These are phyloP conservation scores for Macropodus opercularis DNA, from an alignment of 2,797 vertebrate genomes.

Conservation along the genomic window DNA sequence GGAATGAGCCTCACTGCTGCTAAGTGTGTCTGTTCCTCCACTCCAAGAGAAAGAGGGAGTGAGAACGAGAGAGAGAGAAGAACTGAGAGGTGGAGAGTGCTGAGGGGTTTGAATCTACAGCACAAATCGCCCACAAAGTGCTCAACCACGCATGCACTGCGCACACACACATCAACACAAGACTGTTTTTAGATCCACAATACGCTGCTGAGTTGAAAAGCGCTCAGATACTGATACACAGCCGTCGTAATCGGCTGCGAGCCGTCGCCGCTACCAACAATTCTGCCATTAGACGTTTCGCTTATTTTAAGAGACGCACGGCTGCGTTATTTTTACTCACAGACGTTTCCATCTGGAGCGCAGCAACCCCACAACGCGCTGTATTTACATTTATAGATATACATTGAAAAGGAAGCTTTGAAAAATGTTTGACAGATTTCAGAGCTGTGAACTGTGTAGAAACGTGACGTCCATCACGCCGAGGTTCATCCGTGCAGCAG, in stretches of 20 bases:
- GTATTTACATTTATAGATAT: slow-evolving; percentile 6
- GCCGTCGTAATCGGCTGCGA: slow-evolving; percentile 18
- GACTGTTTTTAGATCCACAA: slow-evolving; percentile 70
- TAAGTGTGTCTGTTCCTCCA: slow-evolving; percentile 62
- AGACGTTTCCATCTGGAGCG: slow-evolving; percentile 34
- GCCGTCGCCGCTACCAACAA: not conserved
- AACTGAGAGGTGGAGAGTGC: slow-evolving; percentile 66
- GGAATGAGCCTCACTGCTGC: slow-evolving; percentile 50
- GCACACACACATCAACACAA: slow-evolving; percentile 63
- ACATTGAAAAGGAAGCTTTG: not conserved
- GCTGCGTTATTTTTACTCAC: slow-evolving; percentile 41
- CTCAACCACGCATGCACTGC: slow-evolving; percentile 73
- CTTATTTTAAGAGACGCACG: slow-evolving; percentile 25
- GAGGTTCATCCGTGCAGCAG: too few species aligned
- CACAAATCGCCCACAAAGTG: slow-evolving; percentile 80
- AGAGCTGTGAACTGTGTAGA: slow-evolving; percentile 7
- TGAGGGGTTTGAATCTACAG: slow-evolving; percentile 75
- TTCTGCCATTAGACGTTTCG: slow-evolving; percentile 16
- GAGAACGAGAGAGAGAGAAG: slow-evolving; percentile 40
- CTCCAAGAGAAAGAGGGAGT: slow-evolving; percentile 49
- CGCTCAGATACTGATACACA: slow-evolving; percentile 45
- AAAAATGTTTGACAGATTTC: slow-evolving; percentile 23
- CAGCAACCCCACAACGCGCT: slow-evolving; percentile 12
- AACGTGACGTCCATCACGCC: too few species aligned
- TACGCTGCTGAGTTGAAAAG: slow-evolving; percentile 59